phyloP scores from a whole-genome alignment of 2,797 vertebrate species.

The Phalloptychus januarius region DNA sequence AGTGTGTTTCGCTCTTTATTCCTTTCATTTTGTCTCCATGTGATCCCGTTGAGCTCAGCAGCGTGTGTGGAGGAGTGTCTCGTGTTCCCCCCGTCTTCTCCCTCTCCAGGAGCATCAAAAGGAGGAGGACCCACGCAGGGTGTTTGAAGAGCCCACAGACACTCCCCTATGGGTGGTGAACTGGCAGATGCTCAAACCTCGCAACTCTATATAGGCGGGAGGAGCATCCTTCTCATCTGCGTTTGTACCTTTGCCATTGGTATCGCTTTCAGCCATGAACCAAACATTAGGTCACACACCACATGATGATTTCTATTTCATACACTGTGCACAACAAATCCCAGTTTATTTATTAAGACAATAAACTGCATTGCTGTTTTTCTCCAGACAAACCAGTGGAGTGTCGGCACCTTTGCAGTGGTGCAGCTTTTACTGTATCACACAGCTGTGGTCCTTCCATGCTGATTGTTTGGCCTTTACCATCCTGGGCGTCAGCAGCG shows the following conservation, averaged over 20 bases:
- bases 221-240: slow-evolving; percentile 75
- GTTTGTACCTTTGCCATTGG: slow-evolving; percentile 70
- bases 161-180: slow-evolving; percentile 82
- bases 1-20: slow-evolving; percentile 6
- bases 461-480: slow-evolving; percentile 75
- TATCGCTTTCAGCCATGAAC: slow-evolving; percentile 47
- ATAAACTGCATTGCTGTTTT: slow-evolving; percentile 21
- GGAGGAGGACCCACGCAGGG: slow-evolving; percentile 78
- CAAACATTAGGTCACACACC: slow-evolving; percentile 35
- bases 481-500: slow-evolving; percentile 67
- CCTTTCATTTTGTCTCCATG: slow-evolving; percentile 35
- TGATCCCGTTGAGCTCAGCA: slow-evolving; percentile 62
- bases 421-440: slow-evolving; percentile 41
- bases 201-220: slow-evolving; percentile 75
- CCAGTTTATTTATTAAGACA: background rate
- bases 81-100: slow-evolving; percentile 70
- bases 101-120: slow-evolving; percentile 83
- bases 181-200: slow-evolving; percentile 83
- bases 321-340: background rate
- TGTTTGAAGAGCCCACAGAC: slow-evolving; percentile 80
- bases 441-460: slow-evolving; percentile 62
- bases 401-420: slow-evolving; percentile 36
- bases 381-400: slow-evolving; percentile 19
- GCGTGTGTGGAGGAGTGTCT: slow-evolving; percentile 76
- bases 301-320: slow-evolving; percentile 10